These are phyloP conservation scores for Clarias pachynema DNA, from an alignment of 2,797 vertebrate species.

Conservation along the genomic window DNA sequence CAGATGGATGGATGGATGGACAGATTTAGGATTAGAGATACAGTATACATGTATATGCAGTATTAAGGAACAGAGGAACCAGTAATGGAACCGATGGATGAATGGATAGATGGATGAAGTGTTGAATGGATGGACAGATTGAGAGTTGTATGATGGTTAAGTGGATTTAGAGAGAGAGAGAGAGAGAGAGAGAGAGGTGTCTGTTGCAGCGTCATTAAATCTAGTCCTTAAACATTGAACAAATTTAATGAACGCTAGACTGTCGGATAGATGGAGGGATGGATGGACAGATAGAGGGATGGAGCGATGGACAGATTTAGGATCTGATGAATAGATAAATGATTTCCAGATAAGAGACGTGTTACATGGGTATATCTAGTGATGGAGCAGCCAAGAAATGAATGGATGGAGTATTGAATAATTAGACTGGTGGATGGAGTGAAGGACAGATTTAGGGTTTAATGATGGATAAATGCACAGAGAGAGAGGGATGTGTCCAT, in stretches of 20 bases:
- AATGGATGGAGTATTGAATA: neutral
- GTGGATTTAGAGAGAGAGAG: too few species aligned
- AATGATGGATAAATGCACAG: neutral
- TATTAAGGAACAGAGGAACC: too few species aligned
- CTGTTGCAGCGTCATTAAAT: too few species aligned
- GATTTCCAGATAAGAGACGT: neutral
- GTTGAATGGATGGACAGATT: too few species aligned
- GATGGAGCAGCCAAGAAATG: neutral
- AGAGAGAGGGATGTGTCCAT: neutral
- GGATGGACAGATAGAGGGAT: neutral
- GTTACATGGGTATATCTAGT: neutral
- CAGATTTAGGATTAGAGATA: neutral
- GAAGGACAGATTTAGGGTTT: neutral
- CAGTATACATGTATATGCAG: too few species aligned
- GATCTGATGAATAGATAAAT: neutral
- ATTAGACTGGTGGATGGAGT: neutral
- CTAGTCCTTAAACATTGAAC: too few species aligned
- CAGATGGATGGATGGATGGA: neutral
- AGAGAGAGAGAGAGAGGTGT: too few species aligned
- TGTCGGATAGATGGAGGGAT: too few species aligned
- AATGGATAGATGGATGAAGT: too few species aligned
- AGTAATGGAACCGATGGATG: too few species aligned
- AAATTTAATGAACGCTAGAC: too few species aligned
- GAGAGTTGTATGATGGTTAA: too few species aligned
- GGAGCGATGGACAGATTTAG: neutral